A percentile compares a stretch with the other conserved stretches of the same genome.
Evolutionary conservation across 2,797 vertebrate species (phyloP).

Genomic region (Falco cherrug): DNA sequence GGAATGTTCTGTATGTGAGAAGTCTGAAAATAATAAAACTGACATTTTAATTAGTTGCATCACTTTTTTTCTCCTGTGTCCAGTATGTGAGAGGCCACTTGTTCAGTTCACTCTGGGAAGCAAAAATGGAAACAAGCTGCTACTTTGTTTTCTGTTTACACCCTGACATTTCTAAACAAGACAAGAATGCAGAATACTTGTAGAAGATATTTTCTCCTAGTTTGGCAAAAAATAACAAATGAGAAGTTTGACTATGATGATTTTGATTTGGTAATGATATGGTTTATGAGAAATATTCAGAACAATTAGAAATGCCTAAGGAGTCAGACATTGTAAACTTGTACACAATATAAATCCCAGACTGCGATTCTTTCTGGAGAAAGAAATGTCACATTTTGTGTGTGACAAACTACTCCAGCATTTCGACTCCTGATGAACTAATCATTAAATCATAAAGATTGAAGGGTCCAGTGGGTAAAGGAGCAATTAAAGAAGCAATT

Average conservation of each 20-base stretch:
- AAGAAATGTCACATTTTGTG: neutral
- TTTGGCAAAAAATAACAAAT: neutral
- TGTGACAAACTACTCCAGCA: neutral
- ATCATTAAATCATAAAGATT: neutral
- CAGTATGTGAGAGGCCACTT: constrained; percentile 45
- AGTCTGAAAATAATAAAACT: constrained; percentile 16
- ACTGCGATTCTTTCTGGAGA: neutral
- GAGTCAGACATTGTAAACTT: neutral
- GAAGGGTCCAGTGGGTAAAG: neutral
- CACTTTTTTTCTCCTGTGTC: neutral
- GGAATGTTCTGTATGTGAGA: constrained; percentile 65
- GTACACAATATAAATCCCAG: neutral
- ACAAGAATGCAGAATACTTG: constrained; percentile 38
- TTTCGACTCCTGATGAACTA: neutral
- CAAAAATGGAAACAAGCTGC: constrained; percentile 59
- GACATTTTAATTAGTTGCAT: constrained; percentile 59
- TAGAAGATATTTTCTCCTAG: neutral
- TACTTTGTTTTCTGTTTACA: constrained; percentile 74
- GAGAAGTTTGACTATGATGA: neutral
- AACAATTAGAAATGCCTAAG: neutral
- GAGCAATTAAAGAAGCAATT: neutral
- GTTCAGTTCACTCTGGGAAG: constrained; percentile 17
- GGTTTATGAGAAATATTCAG: neutral
- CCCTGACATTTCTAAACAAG: constrained; percentile 69
- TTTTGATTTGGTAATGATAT: neutral